phyloP scores from a whole-genome alignment of 2,888 invertebrate species.

The Anthophora plumipes region DNA sequence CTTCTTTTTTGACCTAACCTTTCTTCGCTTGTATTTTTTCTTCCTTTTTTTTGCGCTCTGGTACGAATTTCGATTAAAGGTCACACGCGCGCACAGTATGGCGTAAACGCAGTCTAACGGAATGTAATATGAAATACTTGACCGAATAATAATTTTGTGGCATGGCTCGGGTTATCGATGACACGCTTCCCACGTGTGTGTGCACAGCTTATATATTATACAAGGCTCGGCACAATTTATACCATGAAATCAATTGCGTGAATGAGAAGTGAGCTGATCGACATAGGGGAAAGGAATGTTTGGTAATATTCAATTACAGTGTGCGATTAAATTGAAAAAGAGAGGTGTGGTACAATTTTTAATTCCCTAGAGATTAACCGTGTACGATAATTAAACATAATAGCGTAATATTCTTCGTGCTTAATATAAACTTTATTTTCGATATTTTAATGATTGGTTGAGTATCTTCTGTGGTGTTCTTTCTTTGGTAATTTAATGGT shows the following conservation, averaged over 20 bases:
- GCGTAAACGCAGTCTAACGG: constrained; percentile 13
- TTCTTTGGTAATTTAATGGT: too few species aligned
- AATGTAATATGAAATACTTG: constrained; percentile 19
- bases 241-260: constrained; percentile 17
- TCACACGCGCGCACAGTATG: background rate
- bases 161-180: constrained; percentile 33
- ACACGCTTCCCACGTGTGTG: background rate
- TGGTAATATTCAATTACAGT: background rate
- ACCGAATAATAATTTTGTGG: constrained; percentile 40
- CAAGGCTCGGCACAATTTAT: background rate
- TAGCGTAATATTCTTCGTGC: too few species aligned
- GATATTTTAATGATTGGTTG: too few species aligned
- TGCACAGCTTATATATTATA: constrained; percentile 7
- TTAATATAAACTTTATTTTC: too few species aligned
- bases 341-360: background rate
- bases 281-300: background rate
- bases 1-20: too few species aligned
- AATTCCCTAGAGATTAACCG: background rate
- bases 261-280: constrained; percentile 1
- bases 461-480: too few species aligned
- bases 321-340: background rate
- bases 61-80: background rate
- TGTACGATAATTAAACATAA: too few species aligned
- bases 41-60: background rate
- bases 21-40: too few species aligned